Conservation (phyloP, 2,113 vertebrate species). For the Brienomyrus brachyistius region DNA sequence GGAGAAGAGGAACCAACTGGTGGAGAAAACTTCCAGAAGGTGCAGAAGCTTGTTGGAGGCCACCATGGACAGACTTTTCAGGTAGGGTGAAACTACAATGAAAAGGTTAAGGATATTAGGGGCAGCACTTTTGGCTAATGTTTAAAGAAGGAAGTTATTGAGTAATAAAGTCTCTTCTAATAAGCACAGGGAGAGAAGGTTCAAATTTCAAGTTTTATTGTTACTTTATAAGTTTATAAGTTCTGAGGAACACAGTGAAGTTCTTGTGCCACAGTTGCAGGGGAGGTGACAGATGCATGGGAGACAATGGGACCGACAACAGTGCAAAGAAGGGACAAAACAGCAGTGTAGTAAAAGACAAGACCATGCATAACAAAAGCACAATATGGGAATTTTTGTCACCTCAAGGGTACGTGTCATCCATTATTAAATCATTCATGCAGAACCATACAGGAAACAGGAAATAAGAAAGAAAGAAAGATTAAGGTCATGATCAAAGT, state of each 20-base stretch:
- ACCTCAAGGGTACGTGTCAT: background rate
- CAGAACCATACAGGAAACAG: background rate
- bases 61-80: conserved; percentile 97
- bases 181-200: background rate
- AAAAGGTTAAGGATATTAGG: background rate
- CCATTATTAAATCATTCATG: background rate
- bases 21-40: conserved; percentile 94
- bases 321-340: background rate
- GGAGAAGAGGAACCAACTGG: conserved; percentile 92
- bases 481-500: background rate
- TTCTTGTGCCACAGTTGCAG: background rate
- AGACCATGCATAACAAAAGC: background rate
- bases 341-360: background rate
- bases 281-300: background rate
- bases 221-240: no score
- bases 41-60: conserved; percentile 94
- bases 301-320: background rate
- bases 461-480: background rate
- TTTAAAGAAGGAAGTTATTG: background rate
- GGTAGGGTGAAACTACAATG: conserved; percentile 83
- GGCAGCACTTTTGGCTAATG: background rate
- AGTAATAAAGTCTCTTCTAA: background rate
- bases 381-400: background rate
- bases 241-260: background rate
- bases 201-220: background rate